phyloP scores from a whole-genome alignment of 1,140 invertebrate species.

The Triops longicaudatus region DNA sequence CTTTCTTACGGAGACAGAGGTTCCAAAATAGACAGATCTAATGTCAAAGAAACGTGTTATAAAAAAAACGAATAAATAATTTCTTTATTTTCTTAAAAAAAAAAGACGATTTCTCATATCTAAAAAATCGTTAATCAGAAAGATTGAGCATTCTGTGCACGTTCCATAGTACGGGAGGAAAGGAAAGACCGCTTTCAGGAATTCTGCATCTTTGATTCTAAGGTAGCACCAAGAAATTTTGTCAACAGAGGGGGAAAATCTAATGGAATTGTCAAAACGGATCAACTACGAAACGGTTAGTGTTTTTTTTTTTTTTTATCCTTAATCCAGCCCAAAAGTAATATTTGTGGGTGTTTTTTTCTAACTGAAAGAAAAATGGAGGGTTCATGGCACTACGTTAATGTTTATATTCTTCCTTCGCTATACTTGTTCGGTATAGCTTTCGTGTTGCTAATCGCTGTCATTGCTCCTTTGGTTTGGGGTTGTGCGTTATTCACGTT shows the following conservation, averaged over 20 bases:
- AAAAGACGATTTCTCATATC: neutral
- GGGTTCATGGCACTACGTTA: neutral
- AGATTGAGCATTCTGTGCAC: conserved; percentile 3
- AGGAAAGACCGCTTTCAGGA: neutral
- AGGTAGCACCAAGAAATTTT: conserved; percentile 2
- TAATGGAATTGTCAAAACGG: neutral
- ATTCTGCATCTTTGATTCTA: conserved; percentile 5
- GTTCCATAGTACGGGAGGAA: neutral
- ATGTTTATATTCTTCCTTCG: neutral
- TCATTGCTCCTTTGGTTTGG: conserved; percentile 11
- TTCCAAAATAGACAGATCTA: neutral
- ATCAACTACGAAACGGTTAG: neutral
- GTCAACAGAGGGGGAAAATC: neutral
- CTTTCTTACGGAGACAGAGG: neutral
- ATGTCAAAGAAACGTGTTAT: neutral
- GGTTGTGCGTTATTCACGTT: conserved; percentile 14
- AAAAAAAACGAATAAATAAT: neutral
- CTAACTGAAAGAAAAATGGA: neutral
- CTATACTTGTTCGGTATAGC: neutral
- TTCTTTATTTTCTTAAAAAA: neutral
- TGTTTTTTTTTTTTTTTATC: neutral
- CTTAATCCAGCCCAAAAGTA: neutral
- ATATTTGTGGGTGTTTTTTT: neutral
- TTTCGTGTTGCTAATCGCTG: neutral
- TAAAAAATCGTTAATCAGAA: neutral